Evolutionary conservation across 2,113 vertebrate species (phyloP).

Genomic region (Sturnira hondurensis): DNA sequence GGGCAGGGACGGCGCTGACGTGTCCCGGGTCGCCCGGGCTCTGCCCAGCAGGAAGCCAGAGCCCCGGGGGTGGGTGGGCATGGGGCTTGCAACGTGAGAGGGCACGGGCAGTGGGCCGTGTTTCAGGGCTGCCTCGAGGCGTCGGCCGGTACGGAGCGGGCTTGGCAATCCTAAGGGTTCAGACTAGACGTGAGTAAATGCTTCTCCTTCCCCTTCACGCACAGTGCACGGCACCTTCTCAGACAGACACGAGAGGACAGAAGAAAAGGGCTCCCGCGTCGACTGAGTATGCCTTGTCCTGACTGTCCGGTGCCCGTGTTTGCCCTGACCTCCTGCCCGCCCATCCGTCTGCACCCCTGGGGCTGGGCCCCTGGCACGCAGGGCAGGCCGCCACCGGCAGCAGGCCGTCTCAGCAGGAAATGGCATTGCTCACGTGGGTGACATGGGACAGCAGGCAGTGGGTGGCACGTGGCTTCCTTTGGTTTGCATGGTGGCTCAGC

Average conservation of each 20-base stretch:
- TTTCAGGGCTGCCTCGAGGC: background rate
- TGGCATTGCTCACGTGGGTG: too few relatives aligned
- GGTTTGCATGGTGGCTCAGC: too few relatives aligned
- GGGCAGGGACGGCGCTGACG: background rate
- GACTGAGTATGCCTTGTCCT: background rate
- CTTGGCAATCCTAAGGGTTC: background rate
- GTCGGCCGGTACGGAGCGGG: background rate
- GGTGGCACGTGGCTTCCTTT: background rate
- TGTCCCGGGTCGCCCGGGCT: constrained; percentile 59
- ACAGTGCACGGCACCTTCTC: background rate
- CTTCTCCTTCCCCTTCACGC: background rate
- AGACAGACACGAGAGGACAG: background rate
- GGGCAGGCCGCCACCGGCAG: background rate
- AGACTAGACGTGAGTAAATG: background rate
- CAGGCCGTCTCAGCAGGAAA: background rate
- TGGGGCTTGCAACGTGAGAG: constrained; percentile 35
- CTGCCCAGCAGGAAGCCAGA: constrained; percentile 66
- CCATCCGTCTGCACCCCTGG: background rate
- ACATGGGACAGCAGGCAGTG: rapidly evolving
- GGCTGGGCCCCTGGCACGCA: background rate
- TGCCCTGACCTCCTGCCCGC: background rate
- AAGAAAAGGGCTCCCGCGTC: rapidly evolving
- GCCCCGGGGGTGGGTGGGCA: background rate
- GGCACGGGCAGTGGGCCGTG: background rate
- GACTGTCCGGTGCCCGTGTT: background rate